Percentiles rank a stretch among this genome's conserved stretches.
Conservation (phyloP, 2,797 vertebrate species). For the Taeniopygia guttata region DNA sequence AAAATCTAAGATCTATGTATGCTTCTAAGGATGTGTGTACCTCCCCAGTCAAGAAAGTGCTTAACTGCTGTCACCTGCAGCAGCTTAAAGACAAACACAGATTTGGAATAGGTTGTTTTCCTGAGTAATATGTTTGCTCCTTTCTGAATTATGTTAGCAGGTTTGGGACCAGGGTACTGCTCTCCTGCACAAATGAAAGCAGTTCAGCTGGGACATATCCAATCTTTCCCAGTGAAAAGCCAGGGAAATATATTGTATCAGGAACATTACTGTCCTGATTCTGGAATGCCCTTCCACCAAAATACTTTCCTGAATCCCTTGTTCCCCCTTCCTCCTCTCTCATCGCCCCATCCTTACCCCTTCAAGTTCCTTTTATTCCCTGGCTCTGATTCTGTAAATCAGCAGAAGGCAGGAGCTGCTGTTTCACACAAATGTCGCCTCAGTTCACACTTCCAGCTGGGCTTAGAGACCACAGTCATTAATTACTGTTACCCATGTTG, state of each 20-base stretch:
- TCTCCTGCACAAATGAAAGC: not conserved
- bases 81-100: not conserved
- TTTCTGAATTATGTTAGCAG: not conserved
- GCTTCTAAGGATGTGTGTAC: not conserved
- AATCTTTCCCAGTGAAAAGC: not conserved
- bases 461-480: constrained; percentile 19
- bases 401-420: constrained; percentile 67
- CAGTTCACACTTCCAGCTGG: constrained; percentile 44
- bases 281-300: not conserved
- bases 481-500: constrained; percentile 52
- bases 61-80: not conserved
- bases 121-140: not conserved
- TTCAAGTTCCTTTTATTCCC: constrained; percentile 16
- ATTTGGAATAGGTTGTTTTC: not conserved
- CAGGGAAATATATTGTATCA: not conserved
- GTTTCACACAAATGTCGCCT: constrained; percentile 54
- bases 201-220: not conserved
- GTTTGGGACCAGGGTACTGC: not conserved
- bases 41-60: not conserved
- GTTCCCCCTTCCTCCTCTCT: not conserved
- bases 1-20: not conserved
- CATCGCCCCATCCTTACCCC: not conserved
- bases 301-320: not conserved
- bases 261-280: not conserved
- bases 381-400: constrained; percentile 31